These are phyloP conservation scores for Brienomyrus brachyistius DNA, from an alignment of 2,113 vertebrate genomes.

Conservation along the genomic window DNA sequence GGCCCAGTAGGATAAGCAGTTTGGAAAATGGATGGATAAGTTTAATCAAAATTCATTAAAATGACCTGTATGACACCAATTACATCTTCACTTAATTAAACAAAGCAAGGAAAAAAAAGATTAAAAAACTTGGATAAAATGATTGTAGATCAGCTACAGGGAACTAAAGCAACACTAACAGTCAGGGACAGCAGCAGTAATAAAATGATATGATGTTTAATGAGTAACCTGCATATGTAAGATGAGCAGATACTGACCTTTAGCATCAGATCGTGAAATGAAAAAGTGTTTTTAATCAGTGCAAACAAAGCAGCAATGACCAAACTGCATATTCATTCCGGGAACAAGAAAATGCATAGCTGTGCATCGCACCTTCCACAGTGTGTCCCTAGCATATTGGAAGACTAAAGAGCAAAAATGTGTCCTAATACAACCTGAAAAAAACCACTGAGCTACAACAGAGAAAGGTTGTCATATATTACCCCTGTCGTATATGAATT, in stretches of 20 bases:
- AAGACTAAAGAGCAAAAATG: not conserved
- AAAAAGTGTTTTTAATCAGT: not conserved
- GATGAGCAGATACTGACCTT: not conserved
- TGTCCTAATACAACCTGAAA: not conserved
- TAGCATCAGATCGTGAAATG: not conserved
- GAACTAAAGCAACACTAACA: not conserved
- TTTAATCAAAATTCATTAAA: not conserved
- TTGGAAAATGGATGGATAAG: not conserved
- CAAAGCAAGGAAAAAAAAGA: not conserved
- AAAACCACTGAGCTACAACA: not conserved
- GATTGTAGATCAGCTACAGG: not conserved
- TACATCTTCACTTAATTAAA: not conserved
- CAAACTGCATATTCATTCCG: not conserved
- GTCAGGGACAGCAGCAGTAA: not conserved
- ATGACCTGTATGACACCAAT: not conserved
- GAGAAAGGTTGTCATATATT: not conserved
- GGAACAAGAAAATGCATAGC: not conserved
- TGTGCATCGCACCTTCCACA: not conserved
- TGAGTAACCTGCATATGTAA: not conserved
- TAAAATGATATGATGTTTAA: not conserved
- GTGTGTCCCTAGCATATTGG: not conserved
- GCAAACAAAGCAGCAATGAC: not conserved
- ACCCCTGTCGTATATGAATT: not conserved
- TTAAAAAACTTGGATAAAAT: not conserved
- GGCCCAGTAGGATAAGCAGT: no score